A percentile compares a stretch with the other conserved stretches of the same genome.
Evolutionary conservation across 2,113 vertebrate genomes (phyloP).

Genomic region (Sialia sialis): DNA sequence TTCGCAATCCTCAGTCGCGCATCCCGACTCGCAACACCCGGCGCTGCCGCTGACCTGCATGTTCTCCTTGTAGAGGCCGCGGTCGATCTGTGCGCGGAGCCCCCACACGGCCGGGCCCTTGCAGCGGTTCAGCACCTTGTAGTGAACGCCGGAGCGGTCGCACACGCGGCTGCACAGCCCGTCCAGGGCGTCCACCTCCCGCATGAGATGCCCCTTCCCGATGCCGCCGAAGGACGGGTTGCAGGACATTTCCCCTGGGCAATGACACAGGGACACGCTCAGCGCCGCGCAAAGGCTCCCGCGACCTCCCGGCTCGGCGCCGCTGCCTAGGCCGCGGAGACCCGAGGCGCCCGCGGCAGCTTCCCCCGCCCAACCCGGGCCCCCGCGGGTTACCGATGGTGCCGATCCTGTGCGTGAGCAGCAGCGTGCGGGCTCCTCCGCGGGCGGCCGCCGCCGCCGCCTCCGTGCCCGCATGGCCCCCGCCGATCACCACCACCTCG

Average conservation of each 20-base stretch:
- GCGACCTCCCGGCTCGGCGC: too few relatives aligned
- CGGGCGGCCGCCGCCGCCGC: constrained; percentile 87
- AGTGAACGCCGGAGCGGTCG: constrained; percentile 89
- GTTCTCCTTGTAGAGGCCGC: constrained; percentile 81
- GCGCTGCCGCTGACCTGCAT: constrained; percentile 82
- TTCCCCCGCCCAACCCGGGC: neutral
- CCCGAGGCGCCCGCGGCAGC: too few relatives aligned
- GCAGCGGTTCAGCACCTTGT: constrained; percentile 88
- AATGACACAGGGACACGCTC: neutral
- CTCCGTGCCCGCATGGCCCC: constrained; percentile 90
- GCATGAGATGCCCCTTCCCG: constrained; percentile 92
- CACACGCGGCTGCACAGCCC: constrained; percentile 89
- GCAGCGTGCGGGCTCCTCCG: constrained; percentile 81
- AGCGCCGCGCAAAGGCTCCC: neutral
- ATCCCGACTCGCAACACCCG: too few relatives aligned
- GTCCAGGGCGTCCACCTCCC: constrained; percentile 91
- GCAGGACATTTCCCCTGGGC: constrained; percentile 89
- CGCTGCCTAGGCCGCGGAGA: too few relatives aligned
- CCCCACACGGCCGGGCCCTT: constrained; percentile 98
- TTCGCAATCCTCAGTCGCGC: accelerated
- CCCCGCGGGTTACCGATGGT: constrained; percentile 77
- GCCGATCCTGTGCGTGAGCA: constrained; percentile 85
- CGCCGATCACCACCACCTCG: constrained; percentile 89
- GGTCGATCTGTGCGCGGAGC: constrained; percentile 90
- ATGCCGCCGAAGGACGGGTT: constrained; percentile 95